Evolutionary conservation across 2,888 invertebrate genomes (phyloP).

Genomic region (Gymnosoma rotundatum): DNA sequence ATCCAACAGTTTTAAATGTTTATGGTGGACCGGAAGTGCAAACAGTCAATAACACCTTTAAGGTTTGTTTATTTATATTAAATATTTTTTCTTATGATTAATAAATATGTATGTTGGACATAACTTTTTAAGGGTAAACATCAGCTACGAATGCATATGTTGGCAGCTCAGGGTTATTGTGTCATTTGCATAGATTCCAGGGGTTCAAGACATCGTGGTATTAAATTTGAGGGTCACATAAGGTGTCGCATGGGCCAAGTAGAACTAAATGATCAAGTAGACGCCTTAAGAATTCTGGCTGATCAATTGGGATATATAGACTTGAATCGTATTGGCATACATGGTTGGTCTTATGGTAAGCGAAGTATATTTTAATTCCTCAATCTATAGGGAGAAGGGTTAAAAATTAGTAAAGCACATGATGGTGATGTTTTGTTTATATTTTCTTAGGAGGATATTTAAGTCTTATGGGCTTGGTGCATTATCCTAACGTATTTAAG

Average conservation of each 20-base stretch:
- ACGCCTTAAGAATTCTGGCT: slow-evolving; percentile 93
- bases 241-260: slow-evolving; percentile 95
- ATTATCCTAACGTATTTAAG: slow-evolving; percentile 96
- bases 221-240: slow-evolving; percentile 95
- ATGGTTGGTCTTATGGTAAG: slow-evolving; percentile 98
- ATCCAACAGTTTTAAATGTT: slow-evolving; percentile 97
- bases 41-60: slow-evolving; percentile 96
- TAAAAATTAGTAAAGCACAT: not conserved
- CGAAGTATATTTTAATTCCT: not conserved
- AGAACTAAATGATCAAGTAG: slow-evolving; percentile 97
- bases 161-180: slow-evolving; percentile 97
- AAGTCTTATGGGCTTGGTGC: slow-evolving; percentile 95
- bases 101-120: not conserved
- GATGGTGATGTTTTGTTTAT: not conserved
- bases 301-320: slow-evolving; percentile 94
- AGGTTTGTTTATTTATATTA: slow-evolving; percentile 83
- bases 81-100: not conserved
- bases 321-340: slow-evolving; percentile 94
- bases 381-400: not conserved
- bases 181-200: slow-evolving; percentile 97
- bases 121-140: slow-evolving; percentile 88
- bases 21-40: slow-evolving; percentile 99
- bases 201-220: slow-evolving; percentile 96
- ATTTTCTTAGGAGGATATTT: slow-evolving; percentile 90
- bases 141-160: slow-evolving; percentile 95